These are phyloP conservation scores for Oreonectes daqikongensis DNA, from an alignment of 2,797 vertebrate species.

Conservation along the genomic window DNA sequence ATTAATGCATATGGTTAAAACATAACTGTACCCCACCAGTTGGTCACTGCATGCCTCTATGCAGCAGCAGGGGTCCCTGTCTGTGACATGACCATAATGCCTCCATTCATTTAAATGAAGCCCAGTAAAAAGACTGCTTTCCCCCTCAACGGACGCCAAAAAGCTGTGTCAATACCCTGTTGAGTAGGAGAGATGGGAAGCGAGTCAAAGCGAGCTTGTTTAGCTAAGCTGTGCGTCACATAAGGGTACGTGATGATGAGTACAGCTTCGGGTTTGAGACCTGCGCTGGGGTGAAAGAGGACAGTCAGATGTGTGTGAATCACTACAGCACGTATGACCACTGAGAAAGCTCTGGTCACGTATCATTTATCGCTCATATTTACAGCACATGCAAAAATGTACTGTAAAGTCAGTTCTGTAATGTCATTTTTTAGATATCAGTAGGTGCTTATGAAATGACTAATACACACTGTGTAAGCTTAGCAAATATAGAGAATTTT, in stretches of 20 bases:
- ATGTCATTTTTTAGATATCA: background rate
- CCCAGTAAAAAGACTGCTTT: slow-evolving; percentile 58
- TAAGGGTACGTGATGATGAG: slow-evolving; percentile 45
- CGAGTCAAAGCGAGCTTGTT: slow-evolving; percentile 69
- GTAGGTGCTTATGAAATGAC: background rate
- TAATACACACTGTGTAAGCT: background rate
- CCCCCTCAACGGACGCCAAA: slow-evolving; percentile 64
- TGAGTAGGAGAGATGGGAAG: slow-evolving; percentile 61
- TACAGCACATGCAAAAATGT: background rate
- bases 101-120: slow-evolving; percentile 67
- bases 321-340: slow-evolving; percentile 1
- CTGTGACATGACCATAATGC: slow-evolving; percentile 63
- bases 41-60: slow-evolving; percentile 13
- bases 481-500: background rate
- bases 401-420: no score
- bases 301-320: slow-evolving; percentile 27
- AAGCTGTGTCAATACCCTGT: slow-evolving; percentile 68
- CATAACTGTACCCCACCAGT: slow-evolving; percentile 17
- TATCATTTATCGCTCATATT: background rate
- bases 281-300: slow-evolving; percentile 27
- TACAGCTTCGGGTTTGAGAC: slow-evolving; percentile 13
- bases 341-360: background rate
- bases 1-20: slow-evolving; percentile 13
- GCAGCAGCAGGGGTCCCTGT: slow-evolving; percentile 33
- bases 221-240: slow-evolving; percentile 47